Percentiles rank a stretch among this genome's conserved stretches.
These are phyloP conservation scores for Macrobrachium rosenbergii DNA, from an alignment of 1,140 invertebrate genomes.

Conservation along the genomic window DNA sequence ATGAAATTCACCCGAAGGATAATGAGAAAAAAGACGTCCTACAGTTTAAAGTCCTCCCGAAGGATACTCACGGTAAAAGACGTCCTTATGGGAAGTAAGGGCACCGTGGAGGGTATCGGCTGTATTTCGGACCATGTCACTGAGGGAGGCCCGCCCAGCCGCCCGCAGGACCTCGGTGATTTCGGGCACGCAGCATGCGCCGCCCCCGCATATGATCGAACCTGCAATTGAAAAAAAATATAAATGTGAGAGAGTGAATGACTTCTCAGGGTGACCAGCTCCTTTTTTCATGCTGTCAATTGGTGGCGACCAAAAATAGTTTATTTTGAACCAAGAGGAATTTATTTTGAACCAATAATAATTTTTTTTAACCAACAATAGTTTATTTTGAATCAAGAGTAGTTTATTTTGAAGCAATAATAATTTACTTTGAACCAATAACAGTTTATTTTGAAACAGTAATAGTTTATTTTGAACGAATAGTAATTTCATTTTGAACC, in stretches of 20 bases:
- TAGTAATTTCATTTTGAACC: too few relatives aligned
- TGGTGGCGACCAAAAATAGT: neutral
- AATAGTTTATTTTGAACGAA: too few relatives aligned
- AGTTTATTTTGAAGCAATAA: too few relatives aligned
- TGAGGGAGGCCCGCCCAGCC: slow-evolving; percentile 29
- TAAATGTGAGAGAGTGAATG: neutral
- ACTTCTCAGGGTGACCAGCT: neutral
- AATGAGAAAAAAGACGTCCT: too few relatives aligned
- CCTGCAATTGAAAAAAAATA: neutral
- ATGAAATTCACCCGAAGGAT: too few relatives aligned
- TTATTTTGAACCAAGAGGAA: neutral
- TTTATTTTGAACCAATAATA: too few relatives aligned
- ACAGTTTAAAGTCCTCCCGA: too few relatives aligned
- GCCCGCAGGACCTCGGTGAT: slow-evolving; percentile 28
- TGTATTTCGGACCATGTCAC: slow-evolving; percentile 11
- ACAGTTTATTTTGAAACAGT: neutral
- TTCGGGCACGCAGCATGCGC: slow-evolving; percentile 34
- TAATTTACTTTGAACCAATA: too few relatives aligned
- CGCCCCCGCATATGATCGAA: slow-evolving; percentile 31
- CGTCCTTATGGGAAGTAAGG: slow-evolving; percentile 31
- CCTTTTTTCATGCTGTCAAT: too few relatives aligned
- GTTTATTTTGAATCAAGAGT: neutral
- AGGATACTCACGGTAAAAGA: slow-evolving; percentile 27
- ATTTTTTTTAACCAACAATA: neutral
- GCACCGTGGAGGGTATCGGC: slow-evolving; percentile 14